Evolutionary conservation across 92 coral and sea anemone species (phyloP).

Genomic region (Epizoanthus illoricatus): DNA sequence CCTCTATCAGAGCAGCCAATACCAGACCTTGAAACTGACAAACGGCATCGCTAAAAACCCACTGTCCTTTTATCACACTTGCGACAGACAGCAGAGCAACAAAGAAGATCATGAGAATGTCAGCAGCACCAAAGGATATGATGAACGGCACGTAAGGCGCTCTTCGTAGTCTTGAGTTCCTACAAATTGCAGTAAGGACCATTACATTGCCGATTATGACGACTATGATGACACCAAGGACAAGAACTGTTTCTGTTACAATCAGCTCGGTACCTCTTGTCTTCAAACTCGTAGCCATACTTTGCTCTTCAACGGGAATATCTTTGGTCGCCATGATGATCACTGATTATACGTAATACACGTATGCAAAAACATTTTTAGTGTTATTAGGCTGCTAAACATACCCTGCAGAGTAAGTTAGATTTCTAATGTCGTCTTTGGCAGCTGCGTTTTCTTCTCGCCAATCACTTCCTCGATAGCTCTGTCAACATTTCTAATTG

Average conservation of each 20-base stretch:
- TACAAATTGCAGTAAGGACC: background rate
- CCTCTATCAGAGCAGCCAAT: background rate
- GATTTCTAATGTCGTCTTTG: background rate
- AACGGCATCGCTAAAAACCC: constrained; percentile 11
- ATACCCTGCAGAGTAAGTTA: background rate
- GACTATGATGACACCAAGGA: background rate
- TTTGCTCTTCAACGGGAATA: background rate
- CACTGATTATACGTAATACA: background rate
- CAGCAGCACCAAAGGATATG: background rate
- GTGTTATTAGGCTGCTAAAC: background rate
- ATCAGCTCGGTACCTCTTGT: background rate
- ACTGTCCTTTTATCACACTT: constrained; percentile 3
- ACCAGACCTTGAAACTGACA: constrained; percentile 26
- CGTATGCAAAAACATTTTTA: background rate
- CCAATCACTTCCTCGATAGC: background rate
- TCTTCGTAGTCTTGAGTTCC: background rate
- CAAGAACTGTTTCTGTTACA: background rate
- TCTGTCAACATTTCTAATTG: background rate
- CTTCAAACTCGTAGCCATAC: constrained; percentile 1
- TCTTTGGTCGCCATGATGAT: background rate
- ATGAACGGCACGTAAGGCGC: background rate
- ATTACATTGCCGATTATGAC: constrained; percentile 1
- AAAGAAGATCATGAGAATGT: background rate
- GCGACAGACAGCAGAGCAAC: constrained; percentile 11
- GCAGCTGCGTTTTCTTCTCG: background rate